Base-by-base conservation (phyloP, 2,888 invertebrate species). In the Anoplius nigerrimus region DNA sequence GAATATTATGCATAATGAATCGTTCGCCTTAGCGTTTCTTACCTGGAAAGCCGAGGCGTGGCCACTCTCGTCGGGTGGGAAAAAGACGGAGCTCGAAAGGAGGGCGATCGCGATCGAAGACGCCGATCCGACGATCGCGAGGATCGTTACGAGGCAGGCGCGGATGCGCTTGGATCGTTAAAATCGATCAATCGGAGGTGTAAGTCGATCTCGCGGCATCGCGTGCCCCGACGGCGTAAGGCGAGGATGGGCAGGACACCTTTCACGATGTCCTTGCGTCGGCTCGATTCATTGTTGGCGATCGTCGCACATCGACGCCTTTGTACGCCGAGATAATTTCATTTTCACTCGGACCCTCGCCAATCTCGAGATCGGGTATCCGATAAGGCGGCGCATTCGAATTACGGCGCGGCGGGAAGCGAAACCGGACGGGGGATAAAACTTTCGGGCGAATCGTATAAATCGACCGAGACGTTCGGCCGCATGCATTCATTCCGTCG, bases 1-100 rank as follows among this genome's bases (percentile, higher is more conserved):
- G 77, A 81, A 80, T 81, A 79, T 82, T 79, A 80, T 76, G 81
- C 82, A 82, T 82, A 82, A 81, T 77, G 78, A 78, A 78, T 76
- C 74, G 67, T 71, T 68, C 66, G 57, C 57, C 60, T 67, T 67
- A 65, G 66, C 67, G 71, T 55, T 65, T 62, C 72, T 74, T 68
- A 70, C 62, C 72, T 74, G 68, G 73, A 78, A 75, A 13, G 65
- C 65, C 71, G 62, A 74, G 68, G 75, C 76, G 80, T 71, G 71
- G 72, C 71, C 59, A 43, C 34, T 52, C 62, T 54, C 46, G 54
- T 18, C 48, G 61, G 2, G 43, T 42, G 20, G 54, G 15, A 24
- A 27, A 55, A 62, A 6, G 24, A 24, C 24, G 24, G 24, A 24
- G 24, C 24, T 2, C n/a, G 16, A 48, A 53, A 60, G 66, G 56